Base-by-base conservation (phyloP, 1,140 invertebrate species). In the Stenopsyche tienmushanensis region DNA sequence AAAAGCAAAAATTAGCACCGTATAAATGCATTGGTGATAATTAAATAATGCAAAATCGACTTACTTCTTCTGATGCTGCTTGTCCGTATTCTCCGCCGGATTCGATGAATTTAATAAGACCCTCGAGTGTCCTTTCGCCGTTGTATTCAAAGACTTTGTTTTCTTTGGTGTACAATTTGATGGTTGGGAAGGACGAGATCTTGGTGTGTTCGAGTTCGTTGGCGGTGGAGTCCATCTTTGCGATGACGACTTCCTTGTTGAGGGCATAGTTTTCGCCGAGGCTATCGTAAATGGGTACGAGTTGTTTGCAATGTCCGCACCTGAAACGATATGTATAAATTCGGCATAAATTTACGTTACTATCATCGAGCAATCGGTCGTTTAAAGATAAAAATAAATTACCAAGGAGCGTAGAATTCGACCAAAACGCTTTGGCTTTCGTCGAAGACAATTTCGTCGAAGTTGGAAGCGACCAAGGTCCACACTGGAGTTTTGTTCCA, bases 321-420 rank as follows among this genome's bases (percentile, higher is more conserved):
- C 79, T 82, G 71, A 21, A 8, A 42, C 23, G 34, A 29, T n/a
- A n/a, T n/a, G n/a, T n/a, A n/a, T n/a, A n/a, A n/a, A n/a, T n/a
- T n/a, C n/a, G n/a, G n/a, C n/a, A n/a, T n/a, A n/a, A n/a, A n/a
- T n/a, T n/a, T n/a, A n/a, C n/a, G n/a, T n/a, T n/a, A n/a, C n/a
- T n/a, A n/a, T n/a, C n/a, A n/a, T n/a, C n/a, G n/a, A n/a, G n/a
- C n/a, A n/a, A n/a, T n/a, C n/a, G n/a, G n/a, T n/a, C n/a, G n/a
- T n/a, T n/a, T n/a, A n/a, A n/a, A n/a, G n/a, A n/a, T n/a, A n/a
- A 39, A 64, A 52, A 54, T 21, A 25, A 73, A 77, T 79, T 60
- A 82, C 97, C 97, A 99, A 64, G 96, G 95, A 34, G 96, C 96
- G 81, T 98, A 99, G 83, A 99, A 99, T 84, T 99, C 96, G 70